These are phyloP conservation scores for Diogma glabrata DNA, from an alignment of 2,888 invertebrate species.

Conservation along the genomic window DNA sequence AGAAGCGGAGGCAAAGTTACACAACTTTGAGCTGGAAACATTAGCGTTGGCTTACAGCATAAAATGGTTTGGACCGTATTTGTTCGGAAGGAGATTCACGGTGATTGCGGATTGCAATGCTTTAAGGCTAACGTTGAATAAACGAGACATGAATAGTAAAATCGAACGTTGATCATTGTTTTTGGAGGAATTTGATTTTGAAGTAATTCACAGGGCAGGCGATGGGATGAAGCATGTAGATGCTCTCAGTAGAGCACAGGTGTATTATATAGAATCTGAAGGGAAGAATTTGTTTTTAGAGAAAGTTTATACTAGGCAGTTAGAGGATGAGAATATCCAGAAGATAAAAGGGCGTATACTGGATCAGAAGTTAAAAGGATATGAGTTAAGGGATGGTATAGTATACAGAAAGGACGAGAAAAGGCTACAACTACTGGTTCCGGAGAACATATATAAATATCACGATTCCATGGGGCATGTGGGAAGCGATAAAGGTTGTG, in stretches of 20 bases:
- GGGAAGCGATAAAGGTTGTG: neutral
- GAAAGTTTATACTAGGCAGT: neutral
- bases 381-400: neutral
- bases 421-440: neutral
- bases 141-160: neutral
- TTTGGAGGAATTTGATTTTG: neutral
- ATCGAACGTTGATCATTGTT: neutral
- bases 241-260: neutral
- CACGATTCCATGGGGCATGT: neutral
- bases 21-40: neutral
- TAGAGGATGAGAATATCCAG: neutral
- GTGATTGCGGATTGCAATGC: neutral
- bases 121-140: neutral
- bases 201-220: neutral
- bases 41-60: neutral
- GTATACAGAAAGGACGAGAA: neutral
- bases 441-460: neutral
- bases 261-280: neutral
- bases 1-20: neutral
- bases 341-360: neutral
- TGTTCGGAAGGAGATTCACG: neutral
- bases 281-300: neutral
- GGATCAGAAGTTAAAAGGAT: neutral
- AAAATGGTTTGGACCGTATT: neutral
- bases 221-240: neutral